Conservation (phyloP, 2,888 invertebrate genomes). For the Acanthosepion pharaonis region DNA sequence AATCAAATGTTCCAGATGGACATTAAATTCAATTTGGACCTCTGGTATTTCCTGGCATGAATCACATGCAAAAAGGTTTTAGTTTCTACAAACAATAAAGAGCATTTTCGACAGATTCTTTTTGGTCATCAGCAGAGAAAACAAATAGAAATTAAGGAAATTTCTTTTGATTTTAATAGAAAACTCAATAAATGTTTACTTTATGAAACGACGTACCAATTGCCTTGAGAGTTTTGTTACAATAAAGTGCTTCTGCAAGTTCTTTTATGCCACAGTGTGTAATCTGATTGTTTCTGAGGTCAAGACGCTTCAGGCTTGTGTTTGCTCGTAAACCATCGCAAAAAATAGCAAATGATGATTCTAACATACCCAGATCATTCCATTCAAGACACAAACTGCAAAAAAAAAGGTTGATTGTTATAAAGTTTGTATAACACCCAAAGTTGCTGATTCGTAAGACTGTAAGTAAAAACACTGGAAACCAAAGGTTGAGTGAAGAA, state of each 20-base stretch:
- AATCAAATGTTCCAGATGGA: no score
- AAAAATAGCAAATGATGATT: constrained; percentile 72
- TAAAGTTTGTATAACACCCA: no score
- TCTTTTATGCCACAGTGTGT: constrained; percentile 72
- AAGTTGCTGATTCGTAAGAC: no score
- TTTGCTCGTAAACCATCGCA: constrained; percentile 73
- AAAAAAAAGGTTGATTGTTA: constrained; percentile 40
- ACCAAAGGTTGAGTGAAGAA: no score
- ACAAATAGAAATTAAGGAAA: not conserved
- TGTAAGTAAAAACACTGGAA: no score
- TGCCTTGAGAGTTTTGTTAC: constrained; percentile 69
- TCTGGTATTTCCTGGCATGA: no score
- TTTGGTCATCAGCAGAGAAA: not conserved
- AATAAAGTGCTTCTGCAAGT: constrained; percentile 68
- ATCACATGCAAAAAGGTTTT: no score
- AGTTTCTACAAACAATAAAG: no score
- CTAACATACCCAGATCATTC: constrained; percentile 74
- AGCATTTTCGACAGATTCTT: not conserved
- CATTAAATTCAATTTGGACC: no score
- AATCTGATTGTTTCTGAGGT: constrained; percentile 75
- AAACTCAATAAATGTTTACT: not conserved
- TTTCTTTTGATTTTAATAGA: not conserved
- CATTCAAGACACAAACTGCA: constrained; percentile 73
- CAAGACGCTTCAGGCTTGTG: constrained; percentile 68
- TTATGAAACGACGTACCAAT: constrained; percentile 66